Evolutionary conservation across 2,113 vertebrate genomes (phyloP).

Genomic region (Hemibagrus wyckioides): DNA sequence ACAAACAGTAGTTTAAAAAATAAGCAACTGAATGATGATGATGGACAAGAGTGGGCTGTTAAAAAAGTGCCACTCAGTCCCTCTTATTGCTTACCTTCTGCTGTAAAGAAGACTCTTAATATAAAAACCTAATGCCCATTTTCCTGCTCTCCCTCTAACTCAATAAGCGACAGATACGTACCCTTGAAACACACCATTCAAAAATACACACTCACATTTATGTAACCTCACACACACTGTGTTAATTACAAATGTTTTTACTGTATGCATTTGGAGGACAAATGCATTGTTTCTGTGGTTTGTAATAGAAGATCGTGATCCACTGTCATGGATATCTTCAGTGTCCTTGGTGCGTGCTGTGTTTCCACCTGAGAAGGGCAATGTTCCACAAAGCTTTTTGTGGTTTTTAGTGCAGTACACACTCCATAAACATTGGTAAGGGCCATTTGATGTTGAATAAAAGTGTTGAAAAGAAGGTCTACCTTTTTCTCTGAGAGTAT

Average conservation of each 20-base stretch:
- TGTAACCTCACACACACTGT: slow-evolving; percentile 9
- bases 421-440: slow-evolving; percentile 33
- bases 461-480: slow-evolving; percentile 41
- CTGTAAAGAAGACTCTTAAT: slow-evolving; percentile 55
- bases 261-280: neutral
- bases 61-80: slow-evolving; percentile 43
- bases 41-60: slow-evolving; percentile 46
- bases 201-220: slow-evolving; percentile 31
- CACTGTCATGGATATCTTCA: slow-evolving; percentile 15
- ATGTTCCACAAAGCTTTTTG: neutral
- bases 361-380: slow-evolving; percentile 18
- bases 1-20: slow-evolving; percentile 40
- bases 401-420: slow-evolving; percentile 26
- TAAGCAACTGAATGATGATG: slow-evolving; percentile 34
- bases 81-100: slow-evolving; percentile 59
- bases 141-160: slow-evolving; percentile 46
- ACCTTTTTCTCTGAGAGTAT: slow-evolving; percentile 21
- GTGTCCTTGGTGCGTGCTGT: slow-evolving; percentile 1
- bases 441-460: slow-evolving; percentile 15
- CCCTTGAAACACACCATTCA: neutral
- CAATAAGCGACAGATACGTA: slow-evolving; percentile 8
- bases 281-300: slow-evolving; percentile 32
- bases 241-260: slow-evolving; percentile 27
- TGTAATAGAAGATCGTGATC: slow-evolving; percentile 10
- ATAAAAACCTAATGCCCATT: slow-evolving; percentile 54